A percentile compares a stretch with the other conserved stretches of the same genome.
Evolutionary conservation across 2,888 invertebrate genomes (phyloP).

Genomic region (Rutpela maculata): DNA sequence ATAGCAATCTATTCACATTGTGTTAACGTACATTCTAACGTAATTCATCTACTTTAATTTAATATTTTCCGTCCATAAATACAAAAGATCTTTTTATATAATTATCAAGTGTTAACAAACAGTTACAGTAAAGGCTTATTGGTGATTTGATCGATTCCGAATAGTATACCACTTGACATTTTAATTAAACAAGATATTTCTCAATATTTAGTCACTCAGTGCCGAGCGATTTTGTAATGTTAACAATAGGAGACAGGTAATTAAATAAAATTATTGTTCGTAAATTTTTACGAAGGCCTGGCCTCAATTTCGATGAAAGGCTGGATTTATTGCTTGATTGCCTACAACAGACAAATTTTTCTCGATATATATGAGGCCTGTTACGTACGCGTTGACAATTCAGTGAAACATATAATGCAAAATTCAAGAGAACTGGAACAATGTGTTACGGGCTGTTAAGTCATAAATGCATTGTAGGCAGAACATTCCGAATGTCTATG

Average conservation of each 20-base stretch:
- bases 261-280: constrained; percentile 26
- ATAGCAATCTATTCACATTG: background rate
- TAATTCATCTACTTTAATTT: background rate
- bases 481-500: constrained; percentile 13
- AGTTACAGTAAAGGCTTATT: background rate
- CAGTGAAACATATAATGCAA: constrained; percentile 15
- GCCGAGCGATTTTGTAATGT: background rate
- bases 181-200: constrained; percentile 18
- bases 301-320: constrained; percentile 4
- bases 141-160: background rate
- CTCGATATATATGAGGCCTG: background rate
- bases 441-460: constrained; percentile 17
- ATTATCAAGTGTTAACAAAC: background rate
- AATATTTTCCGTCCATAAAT: background rate
- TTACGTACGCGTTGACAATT: constrained; percentile 11
- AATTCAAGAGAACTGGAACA: constrained; percentile 23
- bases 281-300: constrained; percentile 14
- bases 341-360: constrained; percentile 8
- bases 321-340: constrained; percentile 2
- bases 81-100: background rate
- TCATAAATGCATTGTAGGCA: constrained; percentile 21
- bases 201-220: constrained; percentile 6
- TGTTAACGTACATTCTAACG: background rate
- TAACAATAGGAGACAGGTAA: constrained; percentile 17
- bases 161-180: constrained; percentile 7